Evolutionary conservation across 2,797 vertebrate species (phyloP).

Genomic region (Psittacula derbiana): DNA sequence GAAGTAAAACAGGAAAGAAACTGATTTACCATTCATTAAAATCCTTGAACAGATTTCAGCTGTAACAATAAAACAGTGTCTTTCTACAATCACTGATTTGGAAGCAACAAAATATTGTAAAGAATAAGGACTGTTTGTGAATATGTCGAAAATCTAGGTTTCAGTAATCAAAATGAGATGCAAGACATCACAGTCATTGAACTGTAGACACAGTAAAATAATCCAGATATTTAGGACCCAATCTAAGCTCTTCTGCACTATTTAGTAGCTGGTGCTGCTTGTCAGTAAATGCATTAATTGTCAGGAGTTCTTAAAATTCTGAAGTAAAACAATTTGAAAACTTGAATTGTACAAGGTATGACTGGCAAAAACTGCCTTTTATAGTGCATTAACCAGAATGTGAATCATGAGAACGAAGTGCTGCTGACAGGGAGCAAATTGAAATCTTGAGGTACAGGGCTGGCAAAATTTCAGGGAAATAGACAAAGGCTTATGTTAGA

Average conservation of each 20-base stretch:
- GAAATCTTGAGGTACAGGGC: conserved; percentile 22
- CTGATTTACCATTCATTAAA: not conserved
- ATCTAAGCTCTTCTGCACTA: not conserved
- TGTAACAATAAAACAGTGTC: not conserved
- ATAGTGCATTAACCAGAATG: not conserved
- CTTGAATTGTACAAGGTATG: not conserved
- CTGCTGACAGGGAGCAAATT: conserved; percentile 33
- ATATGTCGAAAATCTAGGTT: not conserved
- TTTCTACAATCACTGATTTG: not conserved
- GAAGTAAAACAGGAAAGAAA: not conserved
- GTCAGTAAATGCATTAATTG: not conserved
- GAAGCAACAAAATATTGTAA: not conserved
- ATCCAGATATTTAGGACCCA: not conserved
- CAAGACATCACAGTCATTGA: not conserved
- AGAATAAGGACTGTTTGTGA: not conserved
- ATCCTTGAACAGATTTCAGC: not conserved
- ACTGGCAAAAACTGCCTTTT: not conserved
- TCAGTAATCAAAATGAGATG: not conserved
- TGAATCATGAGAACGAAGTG: not conserved
- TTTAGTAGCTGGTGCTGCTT: not conserved
- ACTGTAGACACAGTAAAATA: not conserved
- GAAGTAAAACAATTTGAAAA: not conserved
- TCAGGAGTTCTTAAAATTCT: not conserved
- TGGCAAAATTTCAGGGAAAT: conserved; percentile 42
- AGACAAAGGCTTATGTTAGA: not conserved